Conservation (phyloP, 2,888 invertebrate genomes). For the Spodoptera exigua region DNA sequence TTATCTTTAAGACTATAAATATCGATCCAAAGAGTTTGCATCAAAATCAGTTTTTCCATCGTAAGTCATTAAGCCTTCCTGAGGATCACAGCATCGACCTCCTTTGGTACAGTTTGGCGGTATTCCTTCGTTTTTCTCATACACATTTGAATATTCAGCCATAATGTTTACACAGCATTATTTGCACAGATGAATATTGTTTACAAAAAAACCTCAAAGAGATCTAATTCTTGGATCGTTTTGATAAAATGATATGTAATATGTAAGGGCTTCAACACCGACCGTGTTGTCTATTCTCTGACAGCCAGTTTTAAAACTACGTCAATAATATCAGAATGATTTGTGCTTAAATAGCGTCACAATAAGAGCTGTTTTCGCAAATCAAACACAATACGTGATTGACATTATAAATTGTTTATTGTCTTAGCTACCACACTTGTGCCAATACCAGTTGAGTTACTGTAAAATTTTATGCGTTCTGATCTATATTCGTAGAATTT, state of each 20-base stretch:
- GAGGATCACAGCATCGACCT: no score
- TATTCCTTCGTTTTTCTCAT: conserved; percentile 24
- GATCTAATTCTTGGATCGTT: conserved; percentile 29
- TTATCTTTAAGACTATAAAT: no score
- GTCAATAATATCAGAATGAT: not conserved
- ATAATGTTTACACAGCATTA: conserved; percentile 23
- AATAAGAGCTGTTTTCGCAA: not conserved
- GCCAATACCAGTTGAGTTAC: no score
- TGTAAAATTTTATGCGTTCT: no score
- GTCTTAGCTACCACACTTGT: no score
- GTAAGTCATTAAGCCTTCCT: no score
- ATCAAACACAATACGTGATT: no score
- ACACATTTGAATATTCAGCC: conserved; percentile 15
- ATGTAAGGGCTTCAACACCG: conserved; percentile 12
- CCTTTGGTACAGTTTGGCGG: not conserved
- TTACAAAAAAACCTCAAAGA: conserved; percentile 40
- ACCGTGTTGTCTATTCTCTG: conserved; percentile 5
- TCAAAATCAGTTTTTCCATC: no score
- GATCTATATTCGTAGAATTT: no score
- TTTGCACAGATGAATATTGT: conserved; percentile 34
- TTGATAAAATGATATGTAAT: conserved; percentile 14
- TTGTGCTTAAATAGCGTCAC: not conserved
- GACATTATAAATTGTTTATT: no score
- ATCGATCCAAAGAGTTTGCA: no score
- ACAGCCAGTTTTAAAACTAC: conserved; percentile 2